phyloP scores from a whole-genome alignment of 2,113 vertebrate species.

The Tachycineta bicolor region DNA sequence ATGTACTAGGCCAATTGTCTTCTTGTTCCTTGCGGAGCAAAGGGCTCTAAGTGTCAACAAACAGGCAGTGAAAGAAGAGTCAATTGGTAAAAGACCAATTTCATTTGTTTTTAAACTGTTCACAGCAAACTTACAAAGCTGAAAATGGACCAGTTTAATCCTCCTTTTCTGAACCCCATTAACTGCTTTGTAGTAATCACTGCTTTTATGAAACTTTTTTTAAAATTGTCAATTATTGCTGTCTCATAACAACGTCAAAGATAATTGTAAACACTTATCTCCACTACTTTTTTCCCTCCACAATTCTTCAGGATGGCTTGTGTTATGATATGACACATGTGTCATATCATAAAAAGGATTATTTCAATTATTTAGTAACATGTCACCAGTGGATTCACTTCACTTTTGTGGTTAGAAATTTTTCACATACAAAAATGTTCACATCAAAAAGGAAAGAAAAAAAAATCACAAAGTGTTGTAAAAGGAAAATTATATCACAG shows the following conservation, averaged over 20 bases:
- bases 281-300: neutral
- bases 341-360: neutral
- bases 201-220: neutral
- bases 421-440: neutral
- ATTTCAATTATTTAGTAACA: neutral
- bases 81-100: conserved; percentile 13
- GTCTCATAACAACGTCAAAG: neutral
- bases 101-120: neutral
- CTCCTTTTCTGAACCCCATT: neutral
- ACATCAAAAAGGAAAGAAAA: neutral
- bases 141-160: neutral
- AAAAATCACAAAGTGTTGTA: accelerated
- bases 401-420: neutral
- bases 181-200: neutral
- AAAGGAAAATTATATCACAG: neutral
- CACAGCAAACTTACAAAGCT: neutral
- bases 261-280: neutral
- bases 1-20: neutral
- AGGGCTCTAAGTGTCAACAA: conserved; percentile 1
- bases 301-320: neutral
- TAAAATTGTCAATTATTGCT: neutral
- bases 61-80: conserved; percentile 7
- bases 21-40: neutral
- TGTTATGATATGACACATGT: neutral
- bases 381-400: neutral